phyloP scores from a whole-genome alignment of 2,113 vertebrate species.

The Prionailurus viverrinus region DNA sequence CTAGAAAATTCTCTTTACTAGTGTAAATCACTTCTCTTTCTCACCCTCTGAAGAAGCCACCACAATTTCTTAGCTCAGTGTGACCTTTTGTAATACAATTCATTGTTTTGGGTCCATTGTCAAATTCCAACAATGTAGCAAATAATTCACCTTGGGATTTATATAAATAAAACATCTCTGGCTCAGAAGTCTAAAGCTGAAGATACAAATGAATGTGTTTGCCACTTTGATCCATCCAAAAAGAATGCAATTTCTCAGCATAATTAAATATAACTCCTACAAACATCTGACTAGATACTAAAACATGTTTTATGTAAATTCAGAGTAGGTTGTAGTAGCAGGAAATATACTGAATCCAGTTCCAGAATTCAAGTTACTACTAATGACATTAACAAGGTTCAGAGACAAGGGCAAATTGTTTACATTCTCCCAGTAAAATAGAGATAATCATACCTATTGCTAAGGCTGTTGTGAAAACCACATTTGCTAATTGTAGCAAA shows the following conservation, averaged over 20 bases:
- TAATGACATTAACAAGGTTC: not conserved
- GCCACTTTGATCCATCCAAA: constrained; percentile 17
- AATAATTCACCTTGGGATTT: not conserved
- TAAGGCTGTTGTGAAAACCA: not conserved
- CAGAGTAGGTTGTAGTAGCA: not conserved
- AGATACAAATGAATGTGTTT: constrained; percentile 3
- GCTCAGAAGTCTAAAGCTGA: not conserved
- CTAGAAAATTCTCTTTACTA: not conserved
- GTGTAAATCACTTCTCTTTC: not conserved
- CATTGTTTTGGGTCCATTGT: not conserved
- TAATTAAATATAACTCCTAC: constrained; percentile 46
- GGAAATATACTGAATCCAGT: not conserved
- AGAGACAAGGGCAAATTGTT: not conserved
- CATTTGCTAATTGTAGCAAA: not conserved
- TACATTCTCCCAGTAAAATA: not conserved
- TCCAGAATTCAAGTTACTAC: not conserved
- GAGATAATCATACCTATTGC: not conserved
- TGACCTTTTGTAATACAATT: not conserved
- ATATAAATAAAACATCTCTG: constrained; percentile 6
- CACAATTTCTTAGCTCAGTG: not conserved
- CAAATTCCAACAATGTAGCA: not conserved
- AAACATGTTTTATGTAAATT: constrained; percentile 1
- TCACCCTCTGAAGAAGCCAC: not conserved
- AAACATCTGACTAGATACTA: constrained; percentile 37
- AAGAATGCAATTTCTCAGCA: not conserved